phyloP scores from a whole-genome alignment of 1,140 invertebrate species.

The Zaprionus inermis region DNA sequence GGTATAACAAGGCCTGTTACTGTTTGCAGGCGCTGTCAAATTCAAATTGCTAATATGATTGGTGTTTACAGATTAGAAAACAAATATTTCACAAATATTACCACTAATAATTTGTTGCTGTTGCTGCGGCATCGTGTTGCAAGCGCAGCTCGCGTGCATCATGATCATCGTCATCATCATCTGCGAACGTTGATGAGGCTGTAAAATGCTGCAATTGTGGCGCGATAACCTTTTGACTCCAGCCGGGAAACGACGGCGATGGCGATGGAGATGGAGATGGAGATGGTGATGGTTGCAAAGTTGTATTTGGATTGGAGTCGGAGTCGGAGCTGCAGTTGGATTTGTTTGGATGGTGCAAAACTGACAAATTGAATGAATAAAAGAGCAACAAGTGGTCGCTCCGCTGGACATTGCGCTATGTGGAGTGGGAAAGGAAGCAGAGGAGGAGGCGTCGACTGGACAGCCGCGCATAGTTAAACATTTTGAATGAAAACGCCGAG shows the following conservation, averaged over 20 bases:
- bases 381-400: slow-evolving; percentile 83
- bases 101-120: slow-evolving; percentile 79
- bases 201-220: slow-evolving; percentile 72
- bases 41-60: slow-evolving; percentile 84
- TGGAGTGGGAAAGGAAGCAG: background rate
- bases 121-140: slow-evolving; percentile 39
- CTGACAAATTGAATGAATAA: slow-evolving; percentile 84
- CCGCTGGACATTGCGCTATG: slow-evolving; percentile 33
- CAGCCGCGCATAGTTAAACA: slow-evolving; percentile 67
- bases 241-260: slow-evolving; percentile 38
- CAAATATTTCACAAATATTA: slow-evolving; percentile 84
- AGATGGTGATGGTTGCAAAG: background rate
- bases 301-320: slow-evolving; percentile 16
- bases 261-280: background rate
- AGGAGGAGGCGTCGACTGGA: background rate
- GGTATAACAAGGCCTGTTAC: slow-evolving; percentile 72
- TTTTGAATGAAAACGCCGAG: slow-evolving; percentile 78
- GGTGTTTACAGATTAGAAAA: slow-evolving; percentile 84
- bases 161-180: slow-evolving; percentile 25
- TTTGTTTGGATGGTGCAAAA: slow-evolving; percentile 69
- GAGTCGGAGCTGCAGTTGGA: slow-evolving; percentile 14
- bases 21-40: slow-evolving; percentile 79
- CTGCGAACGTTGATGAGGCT: slow-evolving; percentile 53
- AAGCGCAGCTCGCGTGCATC: slow-evolving; percentile 34
- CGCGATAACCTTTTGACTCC: slow-evolving; percentile 84